Conservation (phyloP, 2,113 vertebrate species). For the Anseranas semipalmata region DNA sequence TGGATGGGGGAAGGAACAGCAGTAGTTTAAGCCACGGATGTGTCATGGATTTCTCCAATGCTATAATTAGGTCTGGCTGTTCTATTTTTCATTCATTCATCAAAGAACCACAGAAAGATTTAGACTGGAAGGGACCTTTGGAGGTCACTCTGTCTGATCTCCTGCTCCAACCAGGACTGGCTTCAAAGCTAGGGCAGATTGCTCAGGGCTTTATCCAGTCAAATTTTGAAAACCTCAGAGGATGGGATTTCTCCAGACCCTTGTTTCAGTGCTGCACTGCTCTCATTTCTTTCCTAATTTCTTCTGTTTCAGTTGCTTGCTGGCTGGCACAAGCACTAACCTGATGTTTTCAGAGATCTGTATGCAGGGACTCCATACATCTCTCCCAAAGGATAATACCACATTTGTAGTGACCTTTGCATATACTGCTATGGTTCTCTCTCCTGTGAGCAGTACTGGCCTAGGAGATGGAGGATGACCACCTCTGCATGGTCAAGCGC, state of each 20-base stretch:
- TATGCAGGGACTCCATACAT: neutral
- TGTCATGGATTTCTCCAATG: neutral
- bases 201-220: neutral
- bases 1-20: neutral
- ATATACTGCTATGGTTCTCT: neutral
- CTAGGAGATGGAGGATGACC: neutral
- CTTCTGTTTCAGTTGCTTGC: neutral
- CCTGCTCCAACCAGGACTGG: neutral
- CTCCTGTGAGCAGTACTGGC: neutral
- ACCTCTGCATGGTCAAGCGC: neutral
- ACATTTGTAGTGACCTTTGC: neutral
- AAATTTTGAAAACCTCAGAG: neutral
- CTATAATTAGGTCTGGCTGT: constrained; percentile 18
- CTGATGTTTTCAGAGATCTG: neutral
- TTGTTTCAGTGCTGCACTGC: neutral
- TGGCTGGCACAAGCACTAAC: neutral
- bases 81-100: neutral
- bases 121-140: neutral
- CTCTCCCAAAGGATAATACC: neutral
- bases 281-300: neutral
- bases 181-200: neutral
- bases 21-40: neutral
- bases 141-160: neutral
- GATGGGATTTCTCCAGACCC: neutral
- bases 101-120: neutral